A percentile compares a stretch with the other conserved stretches of the same genome.
phyloP scores from a whole-genome alignment of 2,113 vertebrate genomes.

The Corydoras maculifer region DNA sequence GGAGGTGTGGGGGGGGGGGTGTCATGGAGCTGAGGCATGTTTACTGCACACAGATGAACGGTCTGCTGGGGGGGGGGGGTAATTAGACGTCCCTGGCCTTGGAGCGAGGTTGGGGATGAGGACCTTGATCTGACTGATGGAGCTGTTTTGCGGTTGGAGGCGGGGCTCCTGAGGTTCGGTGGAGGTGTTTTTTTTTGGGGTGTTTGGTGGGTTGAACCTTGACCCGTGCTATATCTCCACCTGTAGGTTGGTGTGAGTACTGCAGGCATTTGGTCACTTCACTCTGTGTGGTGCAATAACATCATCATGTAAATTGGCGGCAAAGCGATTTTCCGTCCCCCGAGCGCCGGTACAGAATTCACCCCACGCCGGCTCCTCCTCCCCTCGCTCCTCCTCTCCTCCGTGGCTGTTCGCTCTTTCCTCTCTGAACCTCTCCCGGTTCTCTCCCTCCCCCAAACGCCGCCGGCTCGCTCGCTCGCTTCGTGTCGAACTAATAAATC shows the following conservation, averaged over 20 bases:
- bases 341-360: constrained; percentile 58
- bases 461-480: not conserved
- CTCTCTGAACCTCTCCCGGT: constrained; percentile 33
- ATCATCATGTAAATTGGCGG: not conserved
- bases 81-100: constrained; percentile 36
- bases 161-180: no score
- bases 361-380: constrained; percentile 49
- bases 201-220: no score
- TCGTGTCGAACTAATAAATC: not conserved
- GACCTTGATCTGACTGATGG: constrained; percentile 17
- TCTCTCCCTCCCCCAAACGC: constrained; percentile 34
- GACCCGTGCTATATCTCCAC: no score
- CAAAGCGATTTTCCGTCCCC: constrained; percentile 19
- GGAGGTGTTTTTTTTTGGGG: no score
- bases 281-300: not conserved
- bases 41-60: constrained; percentile 13
- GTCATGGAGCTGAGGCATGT: constrained; percentile 35
- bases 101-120: constrained; percentile 12
- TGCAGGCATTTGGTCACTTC: not conserved
- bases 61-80: constrained; percentile 17
- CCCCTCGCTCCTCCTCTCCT: constrained; percentile 18
- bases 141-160: no score
- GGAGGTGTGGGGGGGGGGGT: no score
- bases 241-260: no score
- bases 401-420: constrained; percentile 29